Evolutionary conservation across 2,113 vertebrate genomes (phyloP).

Genomic region (Epinephelus lanceolatus): DNA sequence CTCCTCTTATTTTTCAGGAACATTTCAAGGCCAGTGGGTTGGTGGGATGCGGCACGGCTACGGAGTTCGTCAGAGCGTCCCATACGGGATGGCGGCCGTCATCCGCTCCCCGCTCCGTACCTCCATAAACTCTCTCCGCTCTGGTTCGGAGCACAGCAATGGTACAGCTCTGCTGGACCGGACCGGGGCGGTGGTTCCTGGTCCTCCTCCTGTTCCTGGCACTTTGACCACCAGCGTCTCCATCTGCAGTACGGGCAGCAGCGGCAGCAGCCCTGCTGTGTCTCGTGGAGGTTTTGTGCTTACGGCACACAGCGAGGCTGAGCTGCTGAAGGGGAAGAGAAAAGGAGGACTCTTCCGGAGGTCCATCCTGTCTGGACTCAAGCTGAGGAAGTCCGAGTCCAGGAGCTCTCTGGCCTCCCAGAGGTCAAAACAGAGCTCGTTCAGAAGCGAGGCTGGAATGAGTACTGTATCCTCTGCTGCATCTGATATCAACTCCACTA

Average conservation of each 20-base stretch:
- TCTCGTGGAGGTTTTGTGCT: conserved; percentile 96
- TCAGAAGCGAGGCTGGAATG: conserved; percentile 97
- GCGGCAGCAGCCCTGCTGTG: conserved; percentile 91
- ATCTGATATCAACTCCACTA: conserved; percentile 97
- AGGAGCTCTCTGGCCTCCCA: conserved; percentile 98
- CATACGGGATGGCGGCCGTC: conserved; percentile 98
- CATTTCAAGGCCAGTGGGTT: conserved; percentile 98
- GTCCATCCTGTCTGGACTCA: conserved; percentile 95
- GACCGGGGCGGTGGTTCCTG: conserved; percentile 80
- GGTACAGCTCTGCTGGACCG: conserved; percentile 90
- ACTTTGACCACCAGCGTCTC: conserved; percentile 78
- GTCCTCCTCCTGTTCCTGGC: conserved; percentile 60
- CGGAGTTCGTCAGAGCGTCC: conserved; percentile 96
- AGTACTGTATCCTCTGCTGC: conserved; percentile 96
- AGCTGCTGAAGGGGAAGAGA: conserved; percentile 93
- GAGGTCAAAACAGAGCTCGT: conserved; percentile 98
- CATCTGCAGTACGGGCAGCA: conserved; percentile 82
- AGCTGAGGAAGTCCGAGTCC: conserved; percentile 96
- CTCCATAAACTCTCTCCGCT: conserved; percentile 99
- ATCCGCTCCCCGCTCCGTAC: conserved; percentile 97
- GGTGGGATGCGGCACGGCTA: conserved; percentile 98
- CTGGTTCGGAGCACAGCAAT: conserved; percentile 97
- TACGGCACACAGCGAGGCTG: conserved; percentile 94
- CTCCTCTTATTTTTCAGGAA: conserved; percentile 83
- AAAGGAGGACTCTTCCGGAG: conserved; percentile 96